phyloP scores from a whole-genome alignment of 1,140 invertebrate species.

The Bombus affinis region DNA sequence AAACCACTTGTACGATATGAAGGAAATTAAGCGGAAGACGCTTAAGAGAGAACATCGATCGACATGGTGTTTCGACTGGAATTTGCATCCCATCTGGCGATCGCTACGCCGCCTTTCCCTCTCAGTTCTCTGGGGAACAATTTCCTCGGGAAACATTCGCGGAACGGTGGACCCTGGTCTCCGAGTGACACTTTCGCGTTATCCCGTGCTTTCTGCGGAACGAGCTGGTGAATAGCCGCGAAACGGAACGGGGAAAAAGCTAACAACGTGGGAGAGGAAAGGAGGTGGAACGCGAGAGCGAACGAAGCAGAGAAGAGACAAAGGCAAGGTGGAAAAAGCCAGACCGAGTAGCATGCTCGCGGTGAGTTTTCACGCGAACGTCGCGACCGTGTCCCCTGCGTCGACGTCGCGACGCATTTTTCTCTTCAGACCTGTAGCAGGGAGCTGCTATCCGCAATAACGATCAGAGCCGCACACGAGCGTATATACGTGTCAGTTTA shows the following conservation, averaged over 20 bases:
- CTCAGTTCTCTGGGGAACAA: not conserved
- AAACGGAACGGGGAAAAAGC: not conserved
- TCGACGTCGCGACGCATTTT: conserved; percentile 45
- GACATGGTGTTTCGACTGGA: not conserved
- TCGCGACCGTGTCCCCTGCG: not conserved
- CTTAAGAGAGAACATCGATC: not conserved
- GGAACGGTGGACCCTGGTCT: conserved; percentile 10
- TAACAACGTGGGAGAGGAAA: not conserved
- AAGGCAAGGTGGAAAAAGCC: not conserved
- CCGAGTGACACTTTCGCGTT: conserved; percentile 9
- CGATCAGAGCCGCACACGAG: conserved; percentile 19
- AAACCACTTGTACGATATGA: too few species aligned
- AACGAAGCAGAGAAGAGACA: too few species aligned
- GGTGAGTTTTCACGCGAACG: not conserved
- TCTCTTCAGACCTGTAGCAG: conserved; percentile 23
- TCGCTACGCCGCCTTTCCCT: not conserved
- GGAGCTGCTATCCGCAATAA: conserved; percentile 39
- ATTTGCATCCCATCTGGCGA: conserved; percentile 11
- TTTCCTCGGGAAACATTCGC: conserved; percentile 7
- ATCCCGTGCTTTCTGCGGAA: not conserved
- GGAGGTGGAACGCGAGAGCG: too few species aligned
- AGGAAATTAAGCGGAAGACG: not conserved
- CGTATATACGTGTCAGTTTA: not conserved
- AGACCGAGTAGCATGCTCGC: not conserved
- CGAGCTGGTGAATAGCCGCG: not conserved